Conservation (phyloP, 2,113 vertebrate species). For the Larimichthys polyactis region DNA sequence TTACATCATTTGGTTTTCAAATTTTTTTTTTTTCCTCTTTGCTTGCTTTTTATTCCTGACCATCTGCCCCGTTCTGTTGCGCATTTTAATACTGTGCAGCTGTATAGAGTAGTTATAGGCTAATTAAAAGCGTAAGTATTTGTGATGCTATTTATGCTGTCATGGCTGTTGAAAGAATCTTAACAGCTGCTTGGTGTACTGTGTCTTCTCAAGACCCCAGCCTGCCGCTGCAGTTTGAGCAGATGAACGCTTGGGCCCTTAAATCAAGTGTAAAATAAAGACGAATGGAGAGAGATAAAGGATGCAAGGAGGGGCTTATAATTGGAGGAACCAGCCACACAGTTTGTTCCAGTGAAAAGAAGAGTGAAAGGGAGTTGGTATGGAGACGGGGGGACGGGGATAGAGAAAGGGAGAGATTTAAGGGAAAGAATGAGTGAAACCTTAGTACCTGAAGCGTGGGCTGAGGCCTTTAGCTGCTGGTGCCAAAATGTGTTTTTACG, state of each 20-base stretch:
- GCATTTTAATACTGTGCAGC: slow-evolving; percentile 56
- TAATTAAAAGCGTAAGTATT: slow-evolving; percentile 73
- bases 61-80: slow-evolving; percentile 47
- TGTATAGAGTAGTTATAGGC: slow-evolving; percentile 55
- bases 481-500: slow-evolving; percentile 83
- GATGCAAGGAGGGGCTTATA: slow-evolving; percentile 45
- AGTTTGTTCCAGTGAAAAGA: slow-evolving; percentile 55
- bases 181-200: slow-evolving; percentile 60
- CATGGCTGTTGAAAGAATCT: slow-evolving; percentile 56
- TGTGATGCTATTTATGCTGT: slow-evolving; percentile 58
- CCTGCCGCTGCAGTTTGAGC: slow-evolving; percentile 28
- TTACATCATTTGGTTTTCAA: slow-evolving; percentile 40
- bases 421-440: slow-evolving; percentile 77
- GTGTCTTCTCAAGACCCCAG: slow-evolving; percentile 42
- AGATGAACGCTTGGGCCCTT: slow-evolving; percentile 56
- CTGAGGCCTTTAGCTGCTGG: slow-evolving; percentile 75
- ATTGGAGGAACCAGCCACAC: slow-evolving; percentile 61
- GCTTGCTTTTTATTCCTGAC: slow-evolving; percentile 27
- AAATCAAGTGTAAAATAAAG: slow-evolving; percentile 69
- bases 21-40: slow-evolving; percentile 9
- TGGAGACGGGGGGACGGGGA: slow-evolving; percentile 58
- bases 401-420: slow-evolving; percentile 62
- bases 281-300: slow-evolving; percentile 58
- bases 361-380: slow-evolving; percentile 73
- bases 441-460: slow-evolving; percentile 80